phyloP scores from a whole-genome alignment of 2,797 vertebrate genomes.

The Merluccius polli region DNA sequence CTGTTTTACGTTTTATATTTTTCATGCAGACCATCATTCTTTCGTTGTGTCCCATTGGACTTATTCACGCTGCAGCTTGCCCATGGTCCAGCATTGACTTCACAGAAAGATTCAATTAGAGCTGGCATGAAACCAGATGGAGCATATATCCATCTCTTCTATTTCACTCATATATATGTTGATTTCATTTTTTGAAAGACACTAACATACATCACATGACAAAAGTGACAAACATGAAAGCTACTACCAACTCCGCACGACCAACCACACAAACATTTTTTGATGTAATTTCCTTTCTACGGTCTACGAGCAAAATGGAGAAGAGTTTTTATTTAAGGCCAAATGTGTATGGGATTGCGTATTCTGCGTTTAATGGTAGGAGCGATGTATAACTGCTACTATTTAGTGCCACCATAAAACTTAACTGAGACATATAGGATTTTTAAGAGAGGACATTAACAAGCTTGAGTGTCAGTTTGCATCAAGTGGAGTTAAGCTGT shows the following conservation, averaged over 20 bases:
- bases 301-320: slow-evolving; percentile 16
- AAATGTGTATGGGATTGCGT: slow-evolving; percentile 51
- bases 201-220: neutral
- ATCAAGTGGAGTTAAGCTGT: slow-evolving; percentile 52
- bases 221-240: neutral
- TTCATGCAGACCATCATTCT: neutral
- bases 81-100: neutral
- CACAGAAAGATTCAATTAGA: neutral
- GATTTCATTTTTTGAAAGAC: neutral
- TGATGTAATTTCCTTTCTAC: slow-evolving; percentile 2
- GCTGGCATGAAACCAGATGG: neutral
- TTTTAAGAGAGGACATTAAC: slow-evolving; percentile 65
- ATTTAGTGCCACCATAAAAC: slow-evolving; percentile 61
- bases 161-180: neutral
- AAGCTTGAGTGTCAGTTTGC: slow-evolving; percentile 58
- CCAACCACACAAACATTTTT: neutral
- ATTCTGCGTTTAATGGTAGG: slow-evolving; percentile 57
- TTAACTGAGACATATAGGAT: slow-evolving; percentile 52
- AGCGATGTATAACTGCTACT: slow-evolving; percentile 55
- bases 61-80: neutral
- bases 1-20: neutral
- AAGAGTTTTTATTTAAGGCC: slow-evolving; percentile 24
- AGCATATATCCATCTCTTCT: neutral
- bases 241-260: neutral
- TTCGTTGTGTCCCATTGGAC: neutral